Evolutionary conservation across 2,113 vertebrate genomes (phyloP), one percentile per base, ranked within the genome.

Genomic region (Picathartes gymnocephalus): DNA sequence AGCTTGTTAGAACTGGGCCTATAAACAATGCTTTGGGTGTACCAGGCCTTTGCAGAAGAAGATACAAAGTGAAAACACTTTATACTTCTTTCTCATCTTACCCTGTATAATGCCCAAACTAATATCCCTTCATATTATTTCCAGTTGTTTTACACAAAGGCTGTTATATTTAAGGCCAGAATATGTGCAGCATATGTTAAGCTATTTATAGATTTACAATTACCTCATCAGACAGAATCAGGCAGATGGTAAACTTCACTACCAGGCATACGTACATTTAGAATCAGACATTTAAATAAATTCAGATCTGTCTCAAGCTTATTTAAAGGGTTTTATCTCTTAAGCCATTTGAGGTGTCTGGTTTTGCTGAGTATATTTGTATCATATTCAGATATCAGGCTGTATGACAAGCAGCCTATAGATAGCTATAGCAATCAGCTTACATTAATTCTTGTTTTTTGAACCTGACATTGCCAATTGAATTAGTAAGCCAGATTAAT

Each of bases 241-340:
- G 97, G 97, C 98, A 98, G 98, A 98, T 98, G 98, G 98, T 96
- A 98, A 98, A 98, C 98, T 98, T 97, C 97, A 97, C 97, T 96
- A 92, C 95, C 97, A 98, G 97, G 96, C 97, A 95, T 97, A 98
- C 95, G 96, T 97, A 97, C 98, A 97, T 98, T 98, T 95, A 97
- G 97, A 98, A 97, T 97, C 97, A 98, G 98, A 97, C 97, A 97
- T 98, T 98, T 97, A 98, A 98, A 98, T 98, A 98, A 98, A 98
- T 99, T 98, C 97, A 97, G 95, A 95, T 97, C 98, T 98, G 94
- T 98, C 97, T 97, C 97, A 97, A 98, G 98, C 98, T 98, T 98
- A 98, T 98, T 98, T 98, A 98, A 98, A 98, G 97, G 98, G 97
- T 98, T 97, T 98, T 96, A 96, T 97, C 97, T 98, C 96, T 97